phyloP scores from a whole-genome alignment of 1,140 invertebrate genomes.

The Homalodisca vitripennis region DNA sequence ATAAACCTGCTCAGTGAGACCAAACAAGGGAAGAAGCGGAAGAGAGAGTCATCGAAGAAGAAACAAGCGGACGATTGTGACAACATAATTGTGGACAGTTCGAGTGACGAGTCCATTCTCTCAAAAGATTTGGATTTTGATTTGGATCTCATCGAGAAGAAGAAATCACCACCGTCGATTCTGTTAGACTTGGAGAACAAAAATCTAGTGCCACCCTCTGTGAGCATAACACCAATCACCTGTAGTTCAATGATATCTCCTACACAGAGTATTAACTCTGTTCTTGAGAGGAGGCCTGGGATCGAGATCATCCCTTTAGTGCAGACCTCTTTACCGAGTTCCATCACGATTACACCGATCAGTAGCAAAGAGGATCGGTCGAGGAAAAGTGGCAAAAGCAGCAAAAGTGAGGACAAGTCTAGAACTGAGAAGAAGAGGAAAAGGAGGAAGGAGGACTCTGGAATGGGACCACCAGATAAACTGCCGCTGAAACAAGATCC shows the following conservation, averaged over 20 bases:
- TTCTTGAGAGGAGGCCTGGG: constrained; percentile 65
- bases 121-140: constrained; percentile 18
- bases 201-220: constrained; percentile 62
- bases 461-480: constrained; percentile 84
- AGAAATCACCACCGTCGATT: constrained; percentile 47
- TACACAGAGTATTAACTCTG: constrained; percentile 58
- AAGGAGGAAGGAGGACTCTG: constrained; percentile 70
- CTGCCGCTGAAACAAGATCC: constrained; percentile 69
- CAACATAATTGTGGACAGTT: constrained; percentile 59
- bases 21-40: constrained; percentile 29
- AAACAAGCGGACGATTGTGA: constrained; percentile 52
- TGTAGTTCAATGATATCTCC: constrained; percentile 45
- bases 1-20: constrained; percentile 19
- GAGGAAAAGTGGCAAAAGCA: constrained; percentile 46
- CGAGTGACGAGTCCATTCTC: constrained; percentile 62
- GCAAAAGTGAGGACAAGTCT: constrained; percentile 53
- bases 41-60: constrained; percentile 46
- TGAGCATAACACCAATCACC: constrained; percentile 76
- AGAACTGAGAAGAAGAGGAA: constrained; percentile 76
- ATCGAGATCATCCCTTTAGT: constrained; percentile 74
- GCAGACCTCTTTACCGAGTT: constrained; percentile 64
- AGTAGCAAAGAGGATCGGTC: constrained; percentile 57
- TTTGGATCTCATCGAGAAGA: constrained; percentile 57
- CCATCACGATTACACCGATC: constrained; percentile 80
- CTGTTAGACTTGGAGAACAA: constrained; percentile 47